Evolutionary conservation across 2,888 invertebrate genomes (phyloP).

Genomic region (Odontothrips loti): DNA sequence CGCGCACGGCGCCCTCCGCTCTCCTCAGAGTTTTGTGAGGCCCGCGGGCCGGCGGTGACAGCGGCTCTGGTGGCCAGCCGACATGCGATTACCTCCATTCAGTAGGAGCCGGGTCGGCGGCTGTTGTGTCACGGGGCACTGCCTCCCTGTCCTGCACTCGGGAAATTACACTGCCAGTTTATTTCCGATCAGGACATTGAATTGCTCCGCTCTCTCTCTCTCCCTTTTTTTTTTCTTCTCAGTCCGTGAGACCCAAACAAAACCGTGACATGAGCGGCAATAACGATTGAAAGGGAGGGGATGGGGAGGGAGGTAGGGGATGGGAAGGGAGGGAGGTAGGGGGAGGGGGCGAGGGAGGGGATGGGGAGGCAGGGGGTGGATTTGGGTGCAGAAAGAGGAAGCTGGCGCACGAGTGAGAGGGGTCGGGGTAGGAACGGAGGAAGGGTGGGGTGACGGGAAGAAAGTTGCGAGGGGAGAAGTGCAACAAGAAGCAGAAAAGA

Average conservation of each 20-base stretch:
- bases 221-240: not conserved
- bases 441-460: not conserved
- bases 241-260: too few species aligned
- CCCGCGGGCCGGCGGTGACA: not conserved
- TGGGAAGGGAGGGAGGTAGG: not conserved
- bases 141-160: not conserved
- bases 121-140: too few species aligned
- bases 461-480: too few species aligned
- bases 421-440: not conserved
- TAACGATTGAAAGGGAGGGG: not conserved
- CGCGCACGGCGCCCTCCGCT: too few species aligned
- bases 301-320: not conserved
- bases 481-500: too few species aligned
- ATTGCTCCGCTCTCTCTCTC: not conserved
- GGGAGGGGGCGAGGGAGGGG: not conserved
- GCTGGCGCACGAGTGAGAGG: too few species aligned
- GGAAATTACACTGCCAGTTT: not conserved
- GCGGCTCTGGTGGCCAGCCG: not conserved
- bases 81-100: not conserved
- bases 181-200: slow-evolving; percentile 11
- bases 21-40: too few species aligned
- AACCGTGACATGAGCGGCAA: too few species aligned
- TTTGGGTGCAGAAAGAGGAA: too few species aligned
- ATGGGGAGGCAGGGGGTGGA: not conserved
- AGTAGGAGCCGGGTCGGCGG: too few species aligned